Evolutionary conservation across 2,797 vertebrate genomes (phyloP).

Genomic region (Tangara arthus): DNA sequence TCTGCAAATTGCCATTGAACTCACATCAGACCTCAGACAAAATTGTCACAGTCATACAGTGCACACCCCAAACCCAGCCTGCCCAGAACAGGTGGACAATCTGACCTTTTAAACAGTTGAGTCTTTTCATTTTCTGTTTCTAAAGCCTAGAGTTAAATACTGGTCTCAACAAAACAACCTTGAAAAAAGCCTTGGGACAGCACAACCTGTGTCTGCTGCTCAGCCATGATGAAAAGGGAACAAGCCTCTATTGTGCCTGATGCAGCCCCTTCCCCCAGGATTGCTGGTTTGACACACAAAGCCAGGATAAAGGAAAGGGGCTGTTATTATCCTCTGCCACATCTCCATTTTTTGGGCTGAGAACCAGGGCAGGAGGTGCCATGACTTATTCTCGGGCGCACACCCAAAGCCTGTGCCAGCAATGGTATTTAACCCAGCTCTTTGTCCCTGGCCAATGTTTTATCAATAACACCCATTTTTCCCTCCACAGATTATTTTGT

Average conservation of each 20-base stretch:
- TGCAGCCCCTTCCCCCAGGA: background rate
- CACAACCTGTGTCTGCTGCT: constrained; percentile 23
- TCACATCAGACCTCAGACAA: background rate
- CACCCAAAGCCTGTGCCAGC: constrained; percentile 28
- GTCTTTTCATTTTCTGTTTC: constrained; percentile 29
- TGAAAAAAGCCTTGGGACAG: background rate
- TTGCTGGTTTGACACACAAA: constrained; percentile 16
- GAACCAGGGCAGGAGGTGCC: constrained; percentile 19
- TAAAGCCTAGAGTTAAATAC: constrained; percentile 12
- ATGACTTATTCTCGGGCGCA: background rate
- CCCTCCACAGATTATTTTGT: background rate
- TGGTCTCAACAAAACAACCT: background rate
- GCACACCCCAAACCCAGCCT: background rate
- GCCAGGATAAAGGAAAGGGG: background rate
- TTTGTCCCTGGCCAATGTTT: background rate
- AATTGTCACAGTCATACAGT: background rate
- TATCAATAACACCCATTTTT: background rate
- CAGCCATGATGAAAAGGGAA: background rate
- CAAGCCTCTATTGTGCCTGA: background rate
- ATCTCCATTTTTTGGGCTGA: constrained; percentile 15
- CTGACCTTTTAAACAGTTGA: background rate
- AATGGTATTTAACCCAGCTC: background rate
- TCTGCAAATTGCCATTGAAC: background rate
- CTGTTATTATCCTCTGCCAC: background rate
- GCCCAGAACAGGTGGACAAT: background rate